Conservation (phyloP, 2,888 invertebrate species). For the Empis livida region DNA sequence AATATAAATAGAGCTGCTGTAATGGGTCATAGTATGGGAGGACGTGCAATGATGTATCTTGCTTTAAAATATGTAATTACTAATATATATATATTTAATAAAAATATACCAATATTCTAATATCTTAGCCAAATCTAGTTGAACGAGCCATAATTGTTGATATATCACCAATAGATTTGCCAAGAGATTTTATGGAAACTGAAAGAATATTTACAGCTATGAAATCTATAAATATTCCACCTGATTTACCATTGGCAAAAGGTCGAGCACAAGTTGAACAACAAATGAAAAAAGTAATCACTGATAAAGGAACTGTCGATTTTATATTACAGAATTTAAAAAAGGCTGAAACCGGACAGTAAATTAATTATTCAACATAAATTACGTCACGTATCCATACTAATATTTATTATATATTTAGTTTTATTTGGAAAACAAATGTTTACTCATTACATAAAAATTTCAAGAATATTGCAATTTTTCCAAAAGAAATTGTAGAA, state of each 20-base stretch:
- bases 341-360: slow-evolving; percentile 45
- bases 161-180: slow-evolving; percentile 48
- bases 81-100: not conserved
- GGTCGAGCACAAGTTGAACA: slow-evolving; percentile 54
- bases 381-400: not conserved
- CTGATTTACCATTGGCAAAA: slow-evolving; percentile 50
- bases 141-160: slow-evolving; percentile 59
- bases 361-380: not conserved
- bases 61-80: slow-evolving; percentile 57
- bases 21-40: slow-evolving; percentile 93
- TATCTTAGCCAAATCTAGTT: slow-evolving; percentile 43
- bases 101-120: not conserved
- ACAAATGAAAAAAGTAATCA: slow-evolving; percentile 42
- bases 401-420: slow-evolving; percentile 12
- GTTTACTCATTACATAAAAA: slow-evolving; percentile 53
- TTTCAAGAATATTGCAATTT: slow-evolving; percentile 49
- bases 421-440: slow-evolving; percentile 66
- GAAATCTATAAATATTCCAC: slow-evolving; percentile 44
- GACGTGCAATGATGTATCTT: slow-evolving; percentile 76
- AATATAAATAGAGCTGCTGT: slow-evolving; percentile 51
- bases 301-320: slow-evolving; percentile 47
- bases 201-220: slow-evolving; percentile 50
- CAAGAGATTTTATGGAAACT: slow-evolving; percentile 48
- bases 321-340: slow-evolving; percentile 80
- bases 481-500: slow-evolving; percentile 38